These are phyloP conservation scores for Motacilla alba DNA, from an alignment of 2,113 vertebrate genomes.

Conservation along the genomic window DNA sequence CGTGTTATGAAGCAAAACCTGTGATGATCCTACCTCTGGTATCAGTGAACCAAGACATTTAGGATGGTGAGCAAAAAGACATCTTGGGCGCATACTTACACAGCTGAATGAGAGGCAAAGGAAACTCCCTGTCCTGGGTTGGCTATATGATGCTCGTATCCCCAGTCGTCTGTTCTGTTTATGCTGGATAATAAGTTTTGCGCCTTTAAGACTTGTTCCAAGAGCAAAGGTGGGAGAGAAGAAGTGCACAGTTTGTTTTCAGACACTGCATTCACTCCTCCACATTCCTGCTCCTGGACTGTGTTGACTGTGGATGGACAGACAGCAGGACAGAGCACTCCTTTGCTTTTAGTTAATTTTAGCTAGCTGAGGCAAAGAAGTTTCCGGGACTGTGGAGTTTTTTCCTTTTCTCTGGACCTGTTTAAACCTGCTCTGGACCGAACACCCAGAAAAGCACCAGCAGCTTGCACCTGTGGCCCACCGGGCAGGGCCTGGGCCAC, in stretches of 20 bases:
- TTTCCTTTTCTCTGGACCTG: not conserved
- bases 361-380: not conserved
- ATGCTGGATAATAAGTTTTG: not conserved
- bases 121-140: not conserved
- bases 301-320: not conserved
- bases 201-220: not conserved
- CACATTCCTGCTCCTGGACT: not conserved
- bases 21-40: not conserved
- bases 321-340: not conserved
- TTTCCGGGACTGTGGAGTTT: not conserved
- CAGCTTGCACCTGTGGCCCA: not conserved
- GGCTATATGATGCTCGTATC: not conserved
- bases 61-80: not conserved
- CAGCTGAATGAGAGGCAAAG: not conserved
- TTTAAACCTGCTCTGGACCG: not conserved
- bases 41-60: slow-evolving; percentile 13
- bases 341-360: not conserved
- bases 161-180: not conserved
- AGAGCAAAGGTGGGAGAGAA: not conserved
- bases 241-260: not conserved
- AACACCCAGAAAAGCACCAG: not conserved
- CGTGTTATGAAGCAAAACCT: slow-evolving; percentile 16
- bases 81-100: not conserved
- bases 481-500: rapidly evolving
- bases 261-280: not conserved